Evolutionary conservation across 2,113 vertebrate genomes (phyloP).

Genomic region (Limanda limanda): DNA sequence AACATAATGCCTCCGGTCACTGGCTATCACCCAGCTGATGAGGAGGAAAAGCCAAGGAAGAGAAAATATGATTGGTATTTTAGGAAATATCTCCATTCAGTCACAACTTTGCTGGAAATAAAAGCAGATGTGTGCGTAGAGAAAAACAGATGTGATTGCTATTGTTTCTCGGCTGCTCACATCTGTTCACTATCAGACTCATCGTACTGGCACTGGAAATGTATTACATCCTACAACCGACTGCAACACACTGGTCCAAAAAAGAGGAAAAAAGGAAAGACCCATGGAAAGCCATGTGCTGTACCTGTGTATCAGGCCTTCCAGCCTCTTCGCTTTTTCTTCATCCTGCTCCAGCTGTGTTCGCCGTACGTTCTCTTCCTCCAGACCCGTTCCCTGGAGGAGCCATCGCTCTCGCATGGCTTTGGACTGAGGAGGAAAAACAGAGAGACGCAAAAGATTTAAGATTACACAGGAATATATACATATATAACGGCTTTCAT

Average conservation of each 20-base stretch:
- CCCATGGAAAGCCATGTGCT: background rate
- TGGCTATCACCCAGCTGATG: no score
- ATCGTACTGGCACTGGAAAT: background rate
- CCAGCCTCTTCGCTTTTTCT: constrained; percentile 89
- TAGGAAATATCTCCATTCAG: background rate
- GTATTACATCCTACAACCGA: background rate
- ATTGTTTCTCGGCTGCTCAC: background rate
- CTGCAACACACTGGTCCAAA: background rate
- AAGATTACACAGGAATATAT: background rate
- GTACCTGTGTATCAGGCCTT: constrained; percentile 93
- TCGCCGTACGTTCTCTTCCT: constrained; percentile 89
- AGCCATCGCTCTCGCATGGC: constrained; percentile 97
- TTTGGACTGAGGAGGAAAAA: constrained; percentile 88
- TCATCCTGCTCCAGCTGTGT: constrained; percentile 94
- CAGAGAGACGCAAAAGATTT: background rate
- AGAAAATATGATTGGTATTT: constrained; percentile 11
- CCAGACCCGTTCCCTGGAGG: constrained; percentile 90
- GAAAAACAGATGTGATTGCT: constrained; percentile 20
- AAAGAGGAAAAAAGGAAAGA: background rate
- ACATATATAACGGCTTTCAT: no score
- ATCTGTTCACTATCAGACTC: constrained; percentile 22
- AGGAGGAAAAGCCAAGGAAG: background rate
- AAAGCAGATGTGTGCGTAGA: constrained; percentile 10
- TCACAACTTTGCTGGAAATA: background rate
- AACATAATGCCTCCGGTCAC: no score